These are phyloP conservation scores for Neria commutata DNA, from an alignment of 2,888 invertebrate species.

Conservation along the genomic window DNA sequence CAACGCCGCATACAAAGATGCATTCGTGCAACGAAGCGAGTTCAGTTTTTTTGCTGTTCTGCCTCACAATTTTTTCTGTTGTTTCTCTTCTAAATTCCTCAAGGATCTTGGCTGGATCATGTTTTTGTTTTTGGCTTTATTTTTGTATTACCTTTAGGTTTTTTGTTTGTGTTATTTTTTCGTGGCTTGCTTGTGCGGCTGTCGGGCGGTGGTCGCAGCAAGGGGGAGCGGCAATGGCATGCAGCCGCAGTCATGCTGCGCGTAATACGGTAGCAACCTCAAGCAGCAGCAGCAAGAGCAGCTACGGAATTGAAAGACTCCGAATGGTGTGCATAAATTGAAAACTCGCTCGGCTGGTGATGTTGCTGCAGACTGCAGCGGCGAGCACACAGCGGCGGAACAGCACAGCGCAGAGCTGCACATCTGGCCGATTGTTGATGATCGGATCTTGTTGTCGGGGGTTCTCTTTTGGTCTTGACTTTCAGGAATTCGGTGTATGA, in stretches of 20 bases:
- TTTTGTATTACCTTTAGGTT: slow-evolving; percentile 4
- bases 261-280: slow-evolving; percentile 29
- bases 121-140: slow-evolving; percentile 16
- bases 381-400: slow-evolving; percentile 42
- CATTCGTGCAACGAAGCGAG: slow-evolving; percentile 3
- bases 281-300: slow-evolving; percentile 12
- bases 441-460: slow-evolving; percentile 19
- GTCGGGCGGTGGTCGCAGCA: too few species aligned
- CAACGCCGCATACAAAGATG: slow-evolving; percentile 3
- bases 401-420: slow-evolving; percentile 4
- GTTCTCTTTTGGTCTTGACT: slow-evolving; percentile 36
- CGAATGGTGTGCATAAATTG: slow-evolving; percentile 31
- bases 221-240: too few species aligned
- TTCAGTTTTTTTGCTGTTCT: slow-evolving; percentile 9
- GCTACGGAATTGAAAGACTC: not conserved
- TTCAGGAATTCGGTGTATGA: slow-evolving; percentile 45
- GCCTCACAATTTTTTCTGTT: slow-evolving; percentile 5
- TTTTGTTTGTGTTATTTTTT: not conserved
- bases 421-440: slow-evolving; percentile 19
- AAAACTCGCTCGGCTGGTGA: slow-evolving; percentile 18
- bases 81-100: slow-evolving; percentile 1
- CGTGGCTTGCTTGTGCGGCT: not conserved
- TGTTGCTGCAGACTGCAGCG: slow-evolving; percentile 26
- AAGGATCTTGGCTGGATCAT: slow-evolving; percentile 12
- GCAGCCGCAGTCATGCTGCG: slow-evolving; percentile 11